Percentiles rank a stretch among this genome's conserved stretches.
These are phyloP conservation scores for Amitus sp. DNA, from an alignment of 2,888 invertebrate species.

Conservation along the genomic window DNA sequence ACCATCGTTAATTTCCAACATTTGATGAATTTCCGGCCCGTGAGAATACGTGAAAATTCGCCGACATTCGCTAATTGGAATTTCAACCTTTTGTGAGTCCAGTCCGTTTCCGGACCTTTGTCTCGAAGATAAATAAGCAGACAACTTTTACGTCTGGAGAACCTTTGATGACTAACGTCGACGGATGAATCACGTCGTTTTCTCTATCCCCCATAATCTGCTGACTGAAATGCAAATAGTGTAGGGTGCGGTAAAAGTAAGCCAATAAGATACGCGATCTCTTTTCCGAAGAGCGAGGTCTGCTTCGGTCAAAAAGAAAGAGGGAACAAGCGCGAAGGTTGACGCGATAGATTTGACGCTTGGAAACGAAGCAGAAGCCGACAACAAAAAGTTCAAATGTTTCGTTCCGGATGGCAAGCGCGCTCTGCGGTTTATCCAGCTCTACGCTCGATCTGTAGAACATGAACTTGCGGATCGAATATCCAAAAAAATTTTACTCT, in stretches of 20 bases:
- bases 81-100: background rate
- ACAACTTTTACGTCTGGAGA: conserved; percentile 2
- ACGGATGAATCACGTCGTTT: conserved; percentile 3
- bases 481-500: background rate
- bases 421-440: background rate
- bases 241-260: conserved; percentile 4
- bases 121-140: background rate
- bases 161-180: conserved; percentile 5
- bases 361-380: background rate
- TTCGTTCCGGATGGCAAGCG: conserved; percentile 5
- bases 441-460: background rate
- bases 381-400: conserved; percentile 3
- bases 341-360: background rate
- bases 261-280: background rate
- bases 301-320: background rate
- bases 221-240: background rate
- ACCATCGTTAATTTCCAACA: too few relatives aligned
- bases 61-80: background rate
- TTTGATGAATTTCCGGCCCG: too few relatives aligned
- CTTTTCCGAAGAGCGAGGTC: background rate
- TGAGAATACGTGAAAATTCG: background rate
- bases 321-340: conserved; percentile 8
- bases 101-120: background rate
- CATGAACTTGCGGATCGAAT: background rate
- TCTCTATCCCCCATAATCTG: background rate